A percentile compares a stretch with the other conserved stretches of the same genome.
These are phyloP conservation scores for Biston stratarius DNA, from an alignment of 2,888 invertebrate species.

Conservation along the genomic window DNA sequence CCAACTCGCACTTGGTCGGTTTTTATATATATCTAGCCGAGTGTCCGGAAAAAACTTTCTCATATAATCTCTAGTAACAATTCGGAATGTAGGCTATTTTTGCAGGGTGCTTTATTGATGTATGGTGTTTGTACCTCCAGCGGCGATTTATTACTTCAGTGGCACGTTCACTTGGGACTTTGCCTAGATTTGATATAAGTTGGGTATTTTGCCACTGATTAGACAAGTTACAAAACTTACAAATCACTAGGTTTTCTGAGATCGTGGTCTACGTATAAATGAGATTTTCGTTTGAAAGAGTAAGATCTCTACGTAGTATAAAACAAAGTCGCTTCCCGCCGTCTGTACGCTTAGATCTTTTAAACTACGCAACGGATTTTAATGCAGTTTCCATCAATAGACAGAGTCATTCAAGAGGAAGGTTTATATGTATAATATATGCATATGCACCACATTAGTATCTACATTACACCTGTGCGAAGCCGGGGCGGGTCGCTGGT, in stretches of 20 bases:
- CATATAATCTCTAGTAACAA: slow-evolving; percentile 13
- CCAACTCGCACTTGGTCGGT: too few relatives aligned
- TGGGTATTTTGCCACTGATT: background rate
- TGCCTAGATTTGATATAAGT: slow-evolving; percentile 14
- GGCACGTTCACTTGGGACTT: slow-evolving; percentile 4
- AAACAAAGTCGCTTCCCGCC: background rate
- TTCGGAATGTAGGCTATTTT: slow-evolving; percentile 25
- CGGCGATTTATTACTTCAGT: slow-evolving; percentile 25
- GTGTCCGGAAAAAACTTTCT: background rate
- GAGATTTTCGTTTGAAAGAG: background rate
- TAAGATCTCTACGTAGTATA: too few relatives aligned
- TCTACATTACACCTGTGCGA: too few relatives aligned
- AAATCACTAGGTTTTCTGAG: background rate
- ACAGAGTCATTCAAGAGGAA: too few relatives aligned
- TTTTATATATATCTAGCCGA: background rate
- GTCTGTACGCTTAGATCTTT: too few relatives aligned
- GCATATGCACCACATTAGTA: too few relatives aligned
- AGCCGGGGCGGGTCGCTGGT: too few relatives aligned
- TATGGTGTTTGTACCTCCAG: slow-evolving; percentile 31
- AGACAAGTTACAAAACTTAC: background rate
- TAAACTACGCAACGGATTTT: too few relatives aligned
- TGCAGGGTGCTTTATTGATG: slow-evolving; percentile 30
- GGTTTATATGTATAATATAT: too few relatives aligned
- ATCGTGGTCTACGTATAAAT: background rate
- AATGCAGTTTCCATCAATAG: too few relatives aligned